Percentiles rank a stretch among this genome's conserved stretches.
These are phyloP conservation scores for Parasteatoda tepidariorum DNA, from an alignment of 1,140 invertebrate genomes.

Conservation along the genomic window DNA sequence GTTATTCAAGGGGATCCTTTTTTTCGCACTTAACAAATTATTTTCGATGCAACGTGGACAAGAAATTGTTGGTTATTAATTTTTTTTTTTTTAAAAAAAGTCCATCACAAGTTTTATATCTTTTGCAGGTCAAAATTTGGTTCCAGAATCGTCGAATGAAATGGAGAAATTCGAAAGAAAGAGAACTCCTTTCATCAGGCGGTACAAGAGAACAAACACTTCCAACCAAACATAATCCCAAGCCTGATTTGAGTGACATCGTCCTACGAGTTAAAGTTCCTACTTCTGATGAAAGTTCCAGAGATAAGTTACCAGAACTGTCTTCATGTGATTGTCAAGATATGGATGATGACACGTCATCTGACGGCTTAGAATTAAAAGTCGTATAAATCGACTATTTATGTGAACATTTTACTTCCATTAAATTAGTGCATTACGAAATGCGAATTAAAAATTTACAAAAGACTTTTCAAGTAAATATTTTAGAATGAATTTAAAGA, in stretches of 20 bases:
- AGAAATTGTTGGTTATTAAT: no score
- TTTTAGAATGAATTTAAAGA: no score
- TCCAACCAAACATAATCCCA: constrained; percentile 96
- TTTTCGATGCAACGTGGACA: no score
- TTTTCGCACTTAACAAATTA: no score
- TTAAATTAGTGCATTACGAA: no score
- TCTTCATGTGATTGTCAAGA: constrained; percentile 34
- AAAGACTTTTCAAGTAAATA: no score
- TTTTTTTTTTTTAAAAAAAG: no score
- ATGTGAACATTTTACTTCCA: no score
- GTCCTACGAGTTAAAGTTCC: constrained; percentile 50
- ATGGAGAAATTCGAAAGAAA: constrained; percentile 96
- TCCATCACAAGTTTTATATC: no score
- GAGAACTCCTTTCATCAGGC: constrained; percentile 91
- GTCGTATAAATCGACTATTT: constrained; percentile 10
- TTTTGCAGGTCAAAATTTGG: constrained; percentile 85
- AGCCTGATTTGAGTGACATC: constrained; percentile 90
- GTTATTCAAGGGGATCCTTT: no score
- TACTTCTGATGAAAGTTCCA: constrained; percentile 7
- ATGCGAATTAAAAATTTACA: no score
- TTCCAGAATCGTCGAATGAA: constrained; percentile 96
- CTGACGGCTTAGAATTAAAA: constrained; percentile 31
- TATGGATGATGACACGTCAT: constrained; percentile 23
- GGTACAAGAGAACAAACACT: constrained; percentile 94
- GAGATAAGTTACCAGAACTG: constrained; percentile 12